Evolutionary conservation across 2,113 vertebrate genomes (phyloP).

Genomic region (Suncus etruscus): DNA sequence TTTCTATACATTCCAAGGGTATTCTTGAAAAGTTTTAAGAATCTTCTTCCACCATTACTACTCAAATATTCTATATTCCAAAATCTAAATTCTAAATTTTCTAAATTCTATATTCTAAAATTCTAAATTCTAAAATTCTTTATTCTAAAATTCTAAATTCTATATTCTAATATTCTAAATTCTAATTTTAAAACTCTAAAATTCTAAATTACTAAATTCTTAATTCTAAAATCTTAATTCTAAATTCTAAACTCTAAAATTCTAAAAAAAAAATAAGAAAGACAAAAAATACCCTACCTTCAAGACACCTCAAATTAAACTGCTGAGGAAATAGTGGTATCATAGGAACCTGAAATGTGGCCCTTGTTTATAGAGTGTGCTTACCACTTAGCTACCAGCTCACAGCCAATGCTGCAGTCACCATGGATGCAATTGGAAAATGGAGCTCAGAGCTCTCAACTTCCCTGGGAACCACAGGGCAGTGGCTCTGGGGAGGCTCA

Average conservation of each 20-base stretch:
- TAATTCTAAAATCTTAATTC: too few relatives aligned
- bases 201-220: too few relatives aligned
- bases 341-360: rapidly evolving
- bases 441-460: background rate
- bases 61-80: too few relatives aligned
- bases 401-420: rapidly evolving
- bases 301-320: background rate
- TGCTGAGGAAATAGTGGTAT: background rate
- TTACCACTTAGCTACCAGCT: background rate
- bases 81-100: too few relatives aligned
- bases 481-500: background rate
- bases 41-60: background rate
- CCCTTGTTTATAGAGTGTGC: background rate
- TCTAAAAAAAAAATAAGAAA: too few relatives aligned
- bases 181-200: too few relatives aligned
- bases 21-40: background rate
- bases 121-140: too few relatives aligned
- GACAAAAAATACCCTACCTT: background rate
- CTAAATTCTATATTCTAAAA: too few relatives aligned
- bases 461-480: background rate
- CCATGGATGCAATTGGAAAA: background rate
- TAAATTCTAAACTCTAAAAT: too few relatives aligned
- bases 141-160: too few relatives aligned
- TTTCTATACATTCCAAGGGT: background rate
- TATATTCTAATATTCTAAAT: too few relatives aligned